Percentiles rank a stretch among this genome's conserved stretches.
Evolutionary conservation across 2,113 vertebrate species (phyloP).

Genomic region (Eulacestoma nigropectus): DNA sequence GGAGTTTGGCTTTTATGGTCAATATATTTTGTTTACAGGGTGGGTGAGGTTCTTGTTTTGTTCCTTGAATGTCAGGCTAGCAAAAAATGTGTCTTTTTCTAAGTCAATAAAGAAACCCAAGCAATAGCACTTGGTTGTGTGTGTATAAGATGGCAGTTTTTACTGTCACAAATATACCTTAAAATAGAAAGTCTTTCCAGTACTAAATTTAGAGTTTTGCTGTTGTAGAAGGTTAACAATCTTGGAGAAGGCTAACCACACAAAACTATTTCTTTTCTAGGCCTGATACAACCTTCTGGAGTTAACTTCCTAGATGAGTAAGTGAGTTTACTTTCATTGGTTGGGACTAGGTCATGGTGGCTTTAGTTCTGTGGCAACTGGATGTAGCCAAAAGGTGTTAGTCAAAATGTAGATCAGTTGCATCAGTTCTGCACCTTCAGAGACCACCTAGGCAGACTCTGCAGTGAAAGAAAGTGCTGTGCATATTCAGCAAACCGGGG

Average conservation of each 20-base stretch:
- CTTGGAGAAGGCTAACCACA: background rate
- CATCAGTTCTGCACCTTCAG: background rate
- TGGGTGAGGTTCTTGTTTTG: background rate
- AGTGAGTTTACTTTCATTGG: background rate
- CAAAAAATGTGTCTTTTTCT: background rate
- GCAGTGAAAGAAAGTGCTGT: background rate
- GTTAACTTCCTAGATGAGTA: background rate
- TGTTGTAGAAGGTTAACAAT: background rate
- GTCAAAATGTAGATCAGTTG: background rate
- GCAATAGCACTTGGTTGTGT: background rate
- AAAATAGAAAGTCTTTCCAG: background rate
- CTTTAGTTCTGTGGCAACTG: background rate
- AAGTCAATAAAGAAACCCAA: background rate
- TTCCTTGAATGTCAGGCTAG: background rate
- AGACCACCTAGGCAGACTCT: background rate
- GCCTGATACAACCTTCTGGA: background rate
- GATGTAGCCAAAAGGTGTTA: background rate
- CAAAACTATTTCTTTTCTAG: background rate
- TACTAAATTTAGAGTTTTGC: background rate
- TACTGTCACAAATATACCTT: background rate
- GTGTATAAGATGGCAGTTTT: background rate
- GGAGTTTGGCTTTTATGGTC: background rate
- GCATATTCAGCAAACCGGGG: background rate
- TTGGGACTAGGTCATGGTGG: background rate
- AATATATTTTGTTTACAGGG: background rate